Percentiles rank a stretch among this genome's conserved stretches.
Evolutionary conservation across 2,797 vertebrate genomes (phyloP).

Genomic region (Clangula hyemalis): DNA sequence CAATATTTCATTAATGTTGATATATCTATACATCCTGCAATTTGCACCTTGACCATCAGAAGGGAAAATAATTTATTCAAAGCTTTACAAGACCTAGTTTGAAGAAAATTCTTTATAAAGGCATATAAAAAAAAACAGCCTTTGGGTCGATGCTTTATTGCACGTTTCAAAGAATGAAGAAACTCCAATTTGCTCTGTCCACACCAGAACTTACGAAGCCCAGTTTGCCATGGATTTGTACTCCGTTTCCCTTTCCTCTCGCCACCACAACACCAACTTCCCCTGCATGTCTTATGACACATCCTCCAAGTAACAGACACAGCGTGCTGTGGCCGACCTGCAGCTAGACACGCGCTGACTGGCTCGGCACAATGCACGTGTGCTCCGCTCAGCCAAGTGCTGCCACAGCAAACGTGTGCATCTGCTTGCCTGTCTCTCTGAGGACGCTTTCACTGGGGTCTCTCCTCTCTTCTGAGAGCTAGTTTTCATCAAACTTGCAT

Average conservation of each 20-base stretch:
- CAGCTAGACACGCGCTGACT: not conserved
- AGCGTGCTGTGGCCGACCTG: not conserved
- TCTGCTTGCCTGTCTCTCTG: not conserved
- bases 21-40: not conserved
- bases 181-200: not conserved
- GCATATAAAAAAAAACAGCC: not conserved
- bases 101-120: not conserved
- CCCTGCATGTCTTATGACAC: constrained; percentile 47
- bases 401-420: not conserved
- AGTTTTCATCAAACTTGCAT: not conserved
- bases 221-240: not conserved
- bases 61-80: not conserved
- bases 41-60: not conserved
- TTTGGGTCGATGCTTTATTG: not conserved
- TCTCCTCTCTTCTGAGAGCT: not conserved
- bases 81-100: not conserved
- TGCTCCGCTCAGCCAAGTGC: not conserved
- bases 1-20: not conserved
- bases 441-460: not conserved
- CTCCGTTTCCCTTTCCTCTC: constrained; percentile 24
- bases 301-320: not conserved
- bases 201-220: not conserved
- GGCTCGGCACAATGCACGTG: rapidly evolving
- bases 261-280: constrained; percentile 53
- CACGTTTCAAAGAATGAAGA: not conserved